Conservation (phyloP, 2,113 vertebrate genomes). For the Pedionomus torquatus region DNA sequence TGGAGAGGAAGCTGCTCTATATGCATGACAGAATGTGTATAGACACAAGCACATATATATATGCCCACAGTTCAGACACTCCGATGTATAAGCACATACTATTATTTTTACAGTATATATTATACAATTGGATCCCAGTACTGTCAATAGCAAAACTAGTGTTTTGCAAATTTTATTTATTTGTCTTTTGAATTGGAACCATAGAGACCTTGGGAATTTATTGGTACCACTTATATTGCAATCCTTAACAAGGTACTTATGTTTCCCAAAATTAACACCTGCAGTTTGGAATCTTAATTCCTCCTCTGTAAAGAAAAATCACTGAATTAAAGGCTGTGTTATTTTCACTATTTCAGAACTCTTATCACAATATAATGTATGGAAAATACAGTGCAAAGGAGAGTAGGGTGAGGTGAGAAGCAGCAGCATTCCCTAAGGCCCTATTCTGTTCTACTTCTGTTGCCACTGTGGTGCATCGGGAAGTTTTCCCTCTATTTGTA, state of each 20-base stretch:
- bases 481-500: background rate
- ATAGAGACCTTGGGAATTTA: background rate
- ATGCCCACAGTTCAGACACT: background rate
- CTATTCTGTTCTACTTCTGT: background rate
- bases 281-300: background rate
- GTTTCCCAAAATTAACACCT: constrained; percentile 20
- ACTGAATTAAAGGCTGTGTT: background rate
- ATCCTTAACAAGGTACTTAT: background rate
- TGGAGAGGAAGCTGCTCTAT: background rate
- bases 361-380: background rate
- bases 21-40: background rate
- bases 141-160: background rate
- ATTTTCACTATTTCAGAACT: background rate
- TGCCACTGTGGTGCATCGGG: background rate
- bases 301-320: background rate
- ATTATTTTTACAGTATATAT: background rate
- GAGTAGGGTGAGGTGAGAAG: background rate
- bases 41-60: background rate
- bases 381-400: background rate
- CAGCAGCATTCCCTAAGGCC: background rate
- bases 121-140: background rate
- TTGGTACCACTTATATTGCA: background rate
- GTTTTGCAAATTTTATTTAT: background rate
- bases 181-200: background rate
- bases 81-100: background rate